Conservation (phyloP, 2,113 vertebrate genomes). For the Dolichotis patagonum region DNA sequence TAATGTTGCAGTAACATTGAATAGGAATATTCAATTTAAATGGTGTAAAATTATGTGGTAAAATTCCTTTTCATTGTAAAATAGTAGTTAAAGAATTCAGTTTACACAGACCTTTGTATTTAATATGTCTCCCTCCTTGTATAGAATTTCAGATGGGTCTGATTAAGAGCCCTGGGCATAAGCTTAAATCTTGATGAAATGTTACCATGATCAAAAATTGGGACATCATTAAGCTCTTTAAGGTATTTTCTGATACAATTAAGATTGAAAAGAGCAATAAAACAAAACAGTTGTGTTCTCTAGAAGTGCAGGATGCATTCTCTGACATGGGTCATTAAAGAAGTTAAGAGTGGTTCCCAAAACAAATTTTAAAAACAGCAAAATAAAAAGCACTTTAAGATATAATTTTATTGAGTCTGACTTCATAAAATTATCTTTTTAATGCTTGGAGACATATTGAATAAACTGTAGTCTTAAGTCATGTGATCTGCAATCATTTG, state of each 20-base stretch:
- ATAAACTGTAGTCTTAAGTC: conserved; percentile 87
- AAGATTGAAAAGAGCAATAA: conserved; percentile 80
- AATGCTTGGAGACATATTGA: conserved; percentile 89
- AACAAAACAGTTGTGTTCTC: conserved; percentile 74
- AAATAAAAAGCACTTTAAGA: conserved; percentile 88
- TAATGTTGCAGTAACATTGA: conserved; percentile 89
- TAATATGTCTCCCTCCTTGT: conserved; percentile 91
- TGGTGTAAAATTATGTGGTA: conserved; percentile 94
- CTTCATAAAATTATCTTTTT: conserved; percentile 84
- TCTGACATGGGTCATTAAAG: conserved; percentile 70
- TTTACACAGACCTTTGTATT: conserved; percentile 89
- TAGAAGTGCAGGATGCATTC: conserved; percentile 69
- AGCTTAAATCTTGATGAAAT: conserved; percentile 74
- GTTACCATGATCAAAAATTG: conserved; percentile 74
- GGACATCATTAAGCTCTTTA: conserved; percentile 77
- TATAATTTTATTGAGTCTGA: conserved; percentile 85
- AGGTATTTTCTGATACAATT: conserved; percentile 75
- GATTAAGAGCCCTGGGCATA: conserved; percentile 66
- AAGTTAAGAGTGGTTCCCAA: conserved; percentile 78
- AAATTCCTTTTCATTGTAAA: conserved; percentile 94
- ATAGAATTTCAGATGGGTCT: conserved; percentile 79
- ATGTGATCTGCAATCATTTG: conserved; percentile 87
- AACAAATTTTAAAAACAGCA: conserved; percentile 73
- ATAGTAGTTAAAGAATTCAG: conserved; percentile 92
- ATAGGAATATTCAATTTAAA: conserved; percentile 90